These are phyloP conservation scores for Phyllostomus discolor DNA, from an alignment of 2,113 vertebrate genomes.

Conservation along the genomic window DNA sequence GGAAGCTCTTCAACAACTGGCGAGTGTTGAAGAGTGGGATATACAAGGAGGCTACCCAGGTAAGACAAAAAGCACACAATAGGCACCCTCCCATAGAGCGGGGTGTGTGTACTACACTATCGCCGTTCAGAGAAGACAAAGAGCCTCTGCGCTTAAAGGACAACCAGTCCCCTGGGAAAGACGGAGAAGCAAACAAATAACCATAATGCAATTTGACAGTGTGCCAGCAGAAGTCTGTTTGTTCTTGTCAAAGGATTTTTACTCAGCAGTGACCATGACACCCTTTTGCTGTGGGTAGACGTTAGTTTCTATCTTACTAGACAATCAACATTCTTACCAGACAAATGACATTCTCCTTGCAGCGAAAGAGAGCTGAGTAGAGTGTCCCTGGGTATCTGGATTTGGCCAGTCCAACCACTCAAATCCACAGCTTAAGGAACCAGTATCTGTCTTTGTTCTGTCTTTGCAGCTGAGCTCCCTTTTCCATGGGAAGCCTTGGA, in stretches of 20 bases:
- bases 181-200: neutral
- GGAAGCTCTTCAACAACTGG: neutral
- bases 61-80: neutral
- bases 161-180: slow-evolving; percentile 11
- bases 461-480: neutral
- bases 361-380: neutral
- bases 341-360: neutral
- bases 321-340: neutral
- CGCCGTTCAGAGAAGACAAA: slow-evolving; percentile 9
- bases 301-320: neutral
- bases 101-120: neutral
- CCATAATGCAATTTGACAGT: slow-evolving; percentile 31
- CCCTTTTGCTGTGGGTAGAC: neutral
- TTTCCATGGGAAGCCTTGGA: neutral
- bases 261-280: slow-evolving; percentile 4
- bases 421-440: neutral
- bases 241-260: slow-evolving; percentile 40
- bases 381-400: neutral
- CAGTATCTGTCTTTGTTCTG: neutral
- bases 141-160: slow-evolving; percentile 5
- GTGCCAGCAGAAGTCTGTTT: neutral
- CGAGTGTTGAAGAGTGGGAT: neutral
- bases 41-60: neutral
- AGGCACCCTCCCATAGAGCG: neutral
- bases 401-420: neutral